A percentile compares a stretch with the other conserved stretches of the same genome.
These are phyloP conservation scores for Tanypteryx hageni DNA, from an alignment of 2,888 invertebrate genomes.

Conservation along the genomic window DNA sequence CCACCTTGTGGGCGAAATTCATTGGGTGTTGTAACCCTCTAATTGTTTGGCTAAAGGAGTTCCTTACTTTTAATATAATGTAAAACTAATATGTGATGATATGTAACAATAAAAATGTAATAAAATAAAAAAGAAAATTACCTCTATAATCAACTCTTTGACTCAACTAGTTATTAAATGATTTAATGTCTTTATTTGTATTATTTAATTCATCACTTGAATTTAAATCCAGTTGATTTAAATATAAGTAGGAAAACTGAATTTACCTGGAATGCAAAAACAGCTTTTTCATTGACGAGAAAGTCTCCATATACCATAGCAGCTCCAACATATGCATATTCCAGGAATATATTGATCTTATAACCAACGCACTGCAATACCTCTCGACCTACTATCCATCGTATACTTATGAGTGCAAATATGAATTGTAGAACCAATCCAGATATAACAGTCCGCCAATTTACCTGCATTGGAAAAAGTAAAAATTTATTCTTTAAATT, in stretches of 20 bases:
- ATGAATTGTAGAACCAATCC: conserved; percentile 90
- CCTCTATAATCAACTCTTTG: too few species aligned
- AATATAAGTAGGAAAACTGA: background rate
- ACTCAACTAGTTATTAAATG: too few species aligned
- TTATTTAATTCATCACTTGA: too few species aligned
- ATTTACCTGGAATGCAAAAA: conserved; percentile 92
- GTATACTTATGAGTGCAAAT: conserved; percentile 89
- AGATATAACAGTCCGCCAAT: conserved; percentile 88
- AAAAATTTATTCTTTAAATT: conserved; percentile 17
- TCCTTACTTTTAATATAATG: background rate
- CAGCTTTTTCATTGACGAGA: conserved; percentile 78
- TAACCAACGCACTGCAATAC: conserved; percentile 84
- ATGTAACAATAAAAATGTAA: background rate
- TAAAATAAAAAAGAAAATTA: background rate
- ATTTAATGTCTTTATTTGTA: too few species aligned
- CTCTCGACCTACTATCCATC: conserved; percentile 87
- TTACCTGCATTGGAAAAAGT: conserved; percentile 76
- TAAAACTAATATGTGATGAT: background rate
- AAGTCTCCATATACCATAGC: conserved; percentile 89
- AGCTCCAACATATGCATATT: conserved; percentile 87
- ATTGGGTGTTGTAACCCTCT: too few species aligned
- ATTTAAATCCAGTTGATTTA: background rate
- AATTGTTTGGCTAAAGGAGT: too few species aligned
- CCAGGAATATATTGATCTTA: conserved; percentile 86
- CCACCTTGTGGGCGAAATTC: too few species aligned